phyloP scores from a whole-genome alignment of 2,888 invertebrate genomes.

The Iphiclides podalirius region DNA sequence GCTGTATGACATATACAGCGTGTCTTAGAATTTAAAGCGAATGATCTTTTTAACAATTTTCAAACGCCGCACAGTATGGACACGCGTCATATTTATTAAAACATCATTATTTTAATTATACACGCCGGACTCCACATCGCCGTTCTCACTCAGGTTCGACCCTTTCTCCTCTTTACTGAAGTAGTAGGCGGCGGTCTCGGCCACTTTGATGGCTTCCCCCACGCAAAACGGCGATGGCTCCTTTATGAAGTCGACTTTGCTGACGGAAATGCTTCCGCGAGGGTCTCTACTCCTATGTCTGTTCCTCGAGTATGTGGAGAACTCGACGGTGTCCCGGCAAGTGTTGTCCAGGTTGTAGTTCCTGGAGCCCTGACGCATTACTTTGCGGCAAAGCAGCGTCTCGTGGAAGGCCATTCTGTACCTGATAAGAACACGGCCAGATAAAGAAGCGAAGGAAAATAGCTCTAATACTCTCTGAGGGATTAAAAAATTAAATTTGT shows the following conservation, averaged over 20 bases:
- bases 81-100: too few species aligned
- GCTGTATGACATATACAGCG: too few species aligned
- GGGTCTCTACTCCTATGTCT: constrained; percentile 49
- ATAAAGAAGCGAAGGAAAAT: background rate
- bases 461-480: background rate
- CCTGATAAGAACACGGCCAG: too few species aligned
- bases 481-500: background rate
- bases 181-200: constrained; percentile 22
- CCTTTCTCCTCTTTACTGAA: constrained; percentile 15
- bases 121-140: too few species aligned
- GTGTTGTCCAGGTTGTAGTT: constrained; percentile 76
- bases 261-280: constrained; percentile 42
- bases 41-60: too few species aligned
- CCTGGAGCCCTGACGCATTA: constrained; percentile 60
- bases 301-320: constrained; percentile 42
- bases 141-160: constrained; percentile 6
- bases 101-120: too few species aligned
- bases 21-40: too few species aligned
- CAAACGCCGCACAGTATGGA: too few species aligned
- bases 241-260: constrained; percentile 59
- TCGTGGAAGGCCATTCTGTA: constrained; percentile 89
- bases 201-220: constrained; percentile 31
- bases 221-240: constrained; percentile 52
- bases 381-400: constrained; percentile 82
- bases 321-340: constrained; percentile 67